Percentiles rank a stretch among this genome's conserved stretches.
phyloP scores from a whole-genome alignment of 2,888 invertebrate species.

The Aquatica leii region DNA sequence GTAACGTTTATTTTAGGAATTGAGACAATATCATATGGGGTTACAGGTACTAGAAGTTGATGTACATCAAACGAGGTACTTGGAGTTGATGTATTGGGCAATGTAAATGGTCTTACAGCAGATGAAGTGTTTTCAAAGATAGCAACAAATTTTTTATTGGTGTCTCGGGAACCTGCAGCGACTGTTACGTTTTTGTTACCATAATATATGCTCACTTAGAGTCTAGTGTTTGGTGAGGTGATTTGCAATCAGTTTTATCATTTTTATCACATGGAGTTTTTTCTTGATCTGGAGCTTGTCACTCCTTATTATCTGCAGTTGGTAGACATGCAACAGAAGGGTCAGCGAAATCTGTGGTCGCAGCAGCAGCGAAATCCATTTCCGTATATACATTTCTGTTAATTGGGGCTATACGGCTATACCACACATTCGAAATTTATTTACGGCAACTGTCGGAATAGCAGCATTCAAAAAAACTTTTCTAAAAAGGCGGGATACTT shows the following conservation, averaged over 20 bases:
- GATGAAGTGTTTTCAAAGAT: background rate
- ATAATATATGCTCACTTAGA: background rate
- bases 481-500: conserved; percentile 39
- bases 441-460: conserved; percentile 16
- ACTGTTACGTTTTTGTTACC: background rate
- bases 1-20: background rate
- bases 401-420: too few species aligned
- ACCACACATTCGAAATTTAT: background rate
- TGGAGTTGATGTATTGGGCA: background rate
- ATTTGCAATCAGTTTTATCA: background rate
- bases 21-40: background rate
- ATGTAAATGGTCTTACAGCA: background rate
- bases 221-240: background rate
- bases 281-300: background rate
- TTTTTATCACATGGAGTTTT: background rate
- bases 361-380: background rate
- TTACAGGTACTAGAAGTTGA: background rate
- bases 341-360: background rate
- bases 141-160: background rate
- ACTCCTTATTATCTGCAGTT: background rate
- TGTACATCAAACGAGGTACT: background rate
- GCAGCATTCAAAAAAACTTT: conserved; percentile 42
- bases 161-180: conserved; percentile 2
- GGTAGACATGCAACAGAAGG: background rate
- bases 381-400: too few species aligned